phyloP scores from a whole-genome alignment of 1,140 invertebrate genomes.

The Aethina tumida region DNA sequence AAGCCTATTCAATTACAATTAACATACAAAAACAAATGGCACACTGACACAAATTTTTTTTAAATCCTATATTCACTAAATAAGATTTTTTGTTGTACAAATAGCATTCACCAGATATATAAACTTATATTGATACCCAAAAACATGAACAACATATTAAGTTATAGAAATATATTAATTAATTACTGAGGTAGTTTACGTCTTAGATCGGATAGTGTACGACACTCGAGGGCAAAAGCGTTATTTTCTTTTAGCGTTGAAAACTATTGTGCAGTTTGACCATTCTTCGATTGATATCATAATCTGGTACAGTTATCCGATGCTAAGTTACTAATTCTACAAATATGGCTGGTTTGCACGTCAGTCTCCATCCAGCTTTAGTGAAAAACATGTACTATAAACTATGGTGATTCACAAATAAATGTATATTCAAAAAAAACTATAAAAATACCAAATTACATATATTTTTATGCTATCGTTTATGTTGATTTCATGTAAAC shows the following conservation, averaged over 20 bases:
- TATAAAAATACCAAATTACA: constrained; percentile 27
- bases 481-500: constrained; percentile 28
- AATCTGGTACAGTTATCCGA: constrained; percentile 22
- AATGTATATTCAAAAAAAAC: constrained; percentile 20
- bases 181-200: constrained; percentile 39
- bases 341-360: constrained; percentile 34
- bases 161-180: constrained; percentile 36
- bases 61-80: constrained; percentile 26
- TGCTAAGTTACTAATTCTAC: constrained; percentile 33
- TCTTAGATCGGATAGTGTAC: constrained; percentile 35
- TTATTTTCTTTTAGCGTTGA: background rate
- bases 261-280: constrained; percentile 3
- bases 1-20: constrained; percentile 18
- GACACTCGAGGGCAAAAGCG: constrained; percentile 13
- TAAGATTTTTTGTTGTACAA: constrained; percentile 29
- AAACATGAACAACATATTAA: constrained; percentile 36
- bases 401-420: constrained; percentile 26
- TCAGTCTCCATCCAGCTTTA: constrained; percentile 35
- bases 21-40: constrained; percentile 33
- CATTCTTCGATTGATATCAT: background rate
- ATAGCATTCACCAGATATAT: constrained; percentile 34
- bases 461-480: constrained; percentile 26
- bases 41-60: constrained; percentile 33
- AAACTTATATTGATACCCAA: constrained; percentile 34
- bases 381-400: constrained; percentile 31